A percentile compares a stretch with the other conserved stretches of the same genome.
phyloP scores from a whole-genome alignment of 2,888 invertebrate species.

The Thecophora atra region DNA sequence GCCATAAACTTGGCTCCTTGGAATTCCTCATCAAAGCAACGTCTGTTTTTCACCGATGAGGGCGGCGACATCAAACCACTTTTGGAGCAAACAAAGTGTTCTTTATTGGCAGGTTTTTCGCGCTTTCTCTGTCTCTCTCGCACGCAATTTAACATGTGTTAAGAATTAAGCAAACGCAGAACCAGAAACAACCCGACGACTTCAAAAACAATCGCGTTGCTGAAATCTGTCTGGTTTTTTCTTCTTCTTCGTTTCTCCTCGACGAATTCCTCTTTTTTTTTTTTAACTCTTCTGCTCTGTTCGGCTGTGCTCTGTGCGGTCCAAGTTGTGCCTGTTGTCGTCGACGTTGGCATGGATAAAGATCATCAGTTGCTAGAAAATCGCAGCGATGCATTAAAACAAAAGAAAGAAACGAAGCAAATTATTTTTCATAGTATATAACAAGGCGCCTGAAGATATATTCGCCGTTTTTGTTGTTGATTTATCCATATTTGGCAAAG shows the following conservation, averaged over 20 bases:
- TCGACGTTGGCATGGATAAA: not conserved
- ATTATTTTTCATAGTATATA: not conserved
- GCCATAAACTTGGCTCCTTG: too few relatives aligned
- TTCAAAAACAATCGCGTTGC: constrained; percentile 5
- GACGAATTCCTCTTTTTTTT: too few relatives aligned
- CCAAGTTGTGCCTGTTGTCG: not conserved
- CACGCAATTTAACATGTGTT: not conserved
- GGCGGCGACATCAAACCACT: too few relatives aligned
- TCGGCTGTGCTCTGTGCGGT: not conserved
- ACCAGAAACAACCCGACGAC: not conserved
- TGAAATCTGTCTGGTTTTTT: not conserved
- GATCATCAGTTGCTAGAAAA: not conserved
- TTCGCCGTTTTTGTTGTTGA: not conserved
- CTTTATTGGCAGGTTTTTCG: not conserved
- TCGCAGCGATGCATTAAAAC: not conserved
- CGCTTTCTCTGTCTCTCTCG: not conserved
- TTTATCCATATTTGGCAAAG: not conserved
- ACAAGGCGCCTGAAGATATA: not conserved
- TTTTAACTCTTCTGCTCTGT: too few relatives aligned
- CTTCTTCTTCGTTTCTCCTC: too few relatives aligned
- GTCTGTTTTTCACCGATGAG: too few relatives aligned
- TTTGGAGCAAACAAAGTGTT: too few relatives aligned
- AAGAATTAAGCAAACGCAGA: not conserved
- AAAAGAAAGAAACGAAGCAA: not conserved
- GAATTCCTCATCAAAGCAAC: too few relatives aligned